phyloP scores from a whole-genome alignment of 2,113 vertebrate species.

The Triplophysa rosa region DNA sequence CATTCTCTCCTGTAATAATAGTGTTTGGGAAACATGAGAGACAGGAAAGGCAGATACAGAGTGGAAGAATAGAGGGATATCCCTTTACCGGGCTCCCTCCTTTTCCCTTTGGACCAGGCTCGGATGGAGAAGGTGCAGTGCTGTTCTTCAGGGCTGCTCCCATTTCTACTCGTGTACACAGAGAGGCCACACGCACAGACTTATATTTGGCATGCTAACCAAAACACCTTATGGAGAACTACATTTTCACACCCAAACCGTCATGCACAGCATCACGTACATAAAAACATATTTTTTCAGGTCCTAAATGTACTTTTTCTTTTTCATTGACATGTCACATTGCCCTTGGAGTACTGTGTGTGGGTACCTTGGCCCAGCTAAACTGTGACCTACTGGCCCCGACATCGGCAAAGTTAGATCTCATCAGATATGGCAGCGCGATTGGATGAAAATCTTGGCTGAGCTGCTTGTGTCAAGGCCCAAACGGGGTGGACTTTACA shows the following conservation, averaged over 20 bases:
- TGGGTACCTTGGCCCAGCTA: background rate
- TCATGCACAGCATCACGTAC: too few species aligned
- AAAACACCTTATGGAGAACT: background rate
- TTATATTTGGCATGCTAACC: background rate
- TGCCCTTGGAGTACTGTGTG: background rate
- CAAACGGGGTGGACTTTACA: slow-evolving; percentile 57
- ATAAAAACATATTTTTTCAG: too few species aligned
- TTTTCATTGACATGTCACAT: background rate
- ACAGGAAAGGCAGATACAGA: slow-evolving; percentile 55
- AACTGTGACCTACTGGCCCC: slow-evolving; percentile 40
- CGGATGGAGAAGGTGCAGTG: slow-evolving; percentile 8
- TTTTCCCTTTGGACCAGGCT: slow-evolving; percentile 65
- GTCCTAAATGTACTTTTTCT: too few species aligned
- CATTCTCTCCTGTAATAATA: slow-evolving; percentile 64
- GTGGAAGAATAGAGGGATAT: slow-evolving; percentile 82
- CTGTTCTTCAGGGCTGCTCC: slow-evolving; percentile 4
- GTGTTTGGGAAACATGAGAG: slow-evolving; percentile 75
- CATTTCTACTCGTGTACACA: slow-evolving; percentile 19
- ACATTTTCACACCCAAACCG: background rate
- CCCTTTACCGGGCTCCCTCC: slow-evolving; percentile 76
- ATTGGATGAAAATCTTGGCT: slow-evolving; percentile 35
- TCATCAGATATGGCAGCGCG: slow-evolving; percentile 22
- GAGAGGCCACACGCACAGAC: background rate
- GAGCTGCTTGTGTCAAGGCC: slow-evolving; percentile 50
- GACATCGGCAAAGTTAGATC: slow-evolving; percentile 46